Percentiles rank a stretch among this genome's conserved stretches.
Conservation (phyloP, 2,797 vertebrate genomes). For the Euthynnus affinis region DNA sequence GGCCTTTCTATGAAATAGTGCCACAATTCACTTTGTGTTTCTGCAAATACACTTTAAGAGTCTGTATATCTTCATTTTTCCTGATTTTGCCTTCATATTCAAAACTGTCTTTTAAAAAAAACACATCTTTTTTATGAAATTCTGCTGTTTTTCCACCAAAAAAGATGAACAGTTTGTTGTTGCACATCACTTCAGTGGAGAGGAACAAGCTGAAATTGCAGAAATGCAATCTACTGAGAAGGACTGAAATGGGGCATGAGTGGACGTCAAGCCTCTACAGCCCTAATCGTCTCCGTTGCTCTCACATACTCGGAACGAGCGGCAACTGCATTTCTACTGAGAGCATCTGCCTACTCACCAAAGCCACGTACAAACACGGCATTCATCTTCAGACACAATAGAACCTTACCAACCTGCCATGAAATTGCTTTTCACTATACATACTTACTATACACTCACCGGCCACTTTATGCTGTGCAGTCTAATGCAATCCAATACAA, state of each 20-base stretch:
- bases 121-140: background rate
- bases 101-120: background rate
- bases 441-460: too few relatives aligned
- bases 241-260: conserved; percentile 60
- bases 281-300: conserved; percentile 55
- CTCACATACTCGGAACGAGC: conserved; percentile 35
- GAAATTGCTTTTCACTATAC: conserved; percentile 69
- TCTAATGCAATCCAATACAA: too few relatives aligned
- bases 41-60: background rate
- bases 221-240: conserved; percentile 66
- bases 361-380: conserved; percentile 47
- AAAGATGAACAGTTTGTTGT: conserved; percentile 58
- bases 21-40: background rate
- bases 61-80: background rate
- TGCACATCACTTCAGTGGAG: conserved; percentile 56
- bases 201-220: conserved; percentile 67
- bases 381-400: conserved; percentile 66
- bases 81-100: background rate
- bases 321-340: conserved; percentile 22
- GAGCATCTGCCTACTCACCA: conserved; percentile 47
- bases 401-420: conserved; percentile 62
- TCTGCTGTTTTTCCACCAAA: conserved; percentile 14
- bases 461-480: too few relatives aligned
- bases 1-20: background rate
- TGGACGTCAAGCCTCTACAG: conserved; percentile 59